Conservation (phyloP, 2,888 invertebrate species). For the Oscheius sp. region DNA sequence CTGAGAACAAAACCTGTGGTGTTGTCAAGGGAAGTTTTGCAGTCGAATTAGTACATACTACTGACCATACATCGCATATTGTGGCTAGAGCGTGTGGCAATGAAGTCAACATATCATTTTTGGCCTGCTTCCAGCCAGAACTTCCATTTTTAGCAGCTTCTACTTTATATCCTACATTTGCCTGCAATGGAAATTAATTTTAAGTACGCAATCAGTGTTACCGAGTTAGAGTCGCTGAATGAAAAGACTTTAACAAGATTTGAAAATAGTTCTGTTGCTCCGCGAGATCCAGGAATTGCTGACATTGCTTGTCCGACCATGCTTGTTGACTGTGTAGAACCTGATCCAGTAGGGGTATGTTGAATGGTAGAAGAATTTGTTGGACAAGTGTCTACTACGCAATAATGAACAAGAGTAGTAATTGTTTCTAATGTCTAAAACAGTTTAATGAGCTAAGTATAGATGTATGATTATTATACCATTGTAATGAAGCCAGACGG, state of each 20-base stretch:
- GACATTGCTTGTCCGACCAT: conserved; percentile 60
- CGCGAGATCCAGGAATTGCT: conserved; percentile 64
- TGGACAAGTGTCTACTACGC: conserved; percentile 33
- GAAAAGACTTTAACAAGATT: conserved; percentile 84
- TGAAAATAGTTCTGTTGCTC: conserved; percentile 79
- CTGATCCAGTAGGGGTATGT: neutral
- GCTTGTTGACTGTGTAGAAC: conserved; percentile 29
- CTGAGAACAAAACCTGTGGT: conserved; percentile 36
- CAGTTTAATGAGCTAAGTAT: neutral
- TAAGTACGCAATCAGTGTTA: neutral
- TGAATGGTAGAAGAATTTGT: conserved; percentile 19
- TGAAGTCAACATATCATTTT: conserved; percentile 81
- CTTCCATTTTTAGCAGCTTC: conserved; percentile 40
- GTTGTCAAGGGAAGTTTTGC: conserved; percentile 61
- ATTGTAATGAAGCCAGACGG: conserved; percentile 64
- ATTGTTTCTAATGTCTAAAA: conserved; percentile 61
- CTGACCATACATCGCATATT: conserved; percentile 82
- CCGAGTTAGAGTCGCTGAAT: conserved; percentile 63
- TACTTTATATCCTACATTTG: conserved; percentile 34
- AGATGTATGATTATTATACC: conserved; percentile 32
- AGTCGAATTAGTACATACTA: conserved; percentile 73
- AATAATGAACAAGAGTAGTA: conserved; percentile 68
- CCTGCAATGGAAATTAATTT: conserved; percentile 23
- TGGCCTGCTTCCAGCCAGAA: conserved; percentile 73
- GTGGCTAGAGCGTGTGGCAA: conserved; percentile 84